These are phyloP conservation scores for Proterorhinus semilunaris DNA, from an alignment of 2,113 vertebrate species.

Conservation along the genomic window DNA sequence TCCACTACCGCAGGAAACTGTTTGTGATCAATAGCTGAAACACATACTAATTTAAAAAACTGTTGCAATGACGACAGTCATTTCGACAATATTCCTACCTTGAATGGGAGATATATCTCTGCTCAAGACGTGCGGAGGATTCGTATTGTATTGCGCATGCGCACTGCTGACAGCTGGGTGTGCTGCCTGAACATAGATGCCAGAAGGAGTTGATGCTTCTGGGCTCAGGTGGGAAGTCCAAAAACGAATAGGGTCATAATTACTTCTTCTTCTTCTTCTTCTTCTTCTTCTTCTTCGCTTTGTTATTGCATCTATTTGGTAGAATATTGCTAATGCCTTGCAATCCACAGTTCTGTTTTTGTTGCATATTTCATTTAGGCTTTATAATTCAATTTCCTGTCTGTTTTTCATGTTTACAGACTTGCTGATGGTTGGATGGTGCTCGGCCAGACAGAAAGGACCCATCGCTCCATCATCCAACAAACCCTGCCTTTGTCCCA, in stretches of 20 bases:
- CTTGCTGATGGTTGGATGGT: slow-evolving; percentile 21
- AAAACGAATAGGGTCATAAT: neutral
- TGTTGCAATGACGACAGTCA: neutral
- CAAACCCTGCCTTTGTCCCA: slow-evolving; percentile 64
- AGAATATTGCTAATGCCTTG: too few relatives aligned
- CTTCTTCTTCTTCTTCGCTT: neutral
- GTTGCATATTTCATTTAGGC: neutral
- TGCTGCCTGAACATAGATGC: too few relatives aligned
- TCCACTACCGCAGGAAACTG: neutral
- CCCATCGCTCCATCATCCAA: slow-evolving; percentile 30
- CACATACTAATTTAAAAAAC: neutral
- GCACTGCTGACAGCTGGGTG: slow-evolving; percentile 26
- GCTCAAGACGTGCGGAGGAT: slow-evolving; percentile 52
- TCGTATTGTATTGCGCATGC: slow-evolving; percentile 53
- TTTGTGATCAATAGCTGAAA: neutral
- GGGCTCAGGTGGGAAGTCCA: slow-evolving; percentile 32
- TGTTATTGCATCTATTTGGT: too few relatives aligned
- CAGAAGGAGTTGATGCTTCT: neutral
- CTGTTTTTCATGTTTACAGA: slow-evolving; percentile 50
- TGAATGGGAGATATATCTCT: slow-evolving; percentile 38
- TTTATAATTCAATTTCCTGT: neutral
- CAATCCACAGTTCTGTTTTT: neutral
- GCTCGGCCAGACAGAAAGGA: slow-evolving; percentile 40
- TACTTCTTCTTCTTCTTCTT: neutral
- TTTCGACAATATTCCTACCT: slow-evolving; percentile 29